Conservation (phyloP, 2,797 vertebrate species). For the Mallotus villosus region DNA sequence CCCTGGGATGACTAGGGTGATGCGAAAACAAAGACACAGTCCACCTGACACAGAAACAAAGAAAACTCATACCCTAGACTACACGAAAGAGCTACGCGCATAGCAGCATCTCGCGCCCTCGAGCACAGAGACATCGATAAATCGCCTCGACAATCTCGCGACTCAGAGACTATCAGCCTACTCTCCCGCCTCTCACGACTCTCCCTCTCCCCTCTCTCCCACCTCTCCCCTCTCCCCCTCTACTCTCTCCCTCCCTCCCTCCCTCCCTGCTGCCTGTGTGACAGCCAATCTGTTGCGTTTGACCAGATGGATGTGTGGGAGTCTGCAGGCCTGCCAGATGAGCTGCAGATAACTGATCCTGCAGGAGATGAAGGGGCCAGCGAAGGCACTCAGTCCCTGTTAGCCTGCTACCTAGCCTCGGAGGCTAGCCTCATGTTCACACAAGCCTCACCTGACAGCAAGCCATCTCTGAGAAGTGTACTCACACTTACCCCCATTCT, state of each 20-base stretch:
- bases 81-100: too few species aligned
- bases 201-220: background rate
- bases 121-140: too few species aligned
- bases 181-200: background rate
- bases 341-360: background rate
- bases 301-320: constrained; percentile 70
- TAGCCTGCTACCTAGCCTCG: too few species aligned
- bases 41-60: too few species aligned
- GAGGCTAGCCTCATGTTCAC: background rate
- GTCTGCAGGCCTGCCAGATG: constrained; percentile 29
- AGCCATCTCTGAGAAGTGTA: constrained; percentile 30
- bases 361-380: background rate
- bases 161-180: too few species aligned
- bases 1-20: too few species aligned
- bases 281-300: constrained; percentile 10
- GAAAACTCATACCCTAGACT: too few species aligned
- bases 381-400: too few species aligned
- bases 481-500: constrained; percentile 29
- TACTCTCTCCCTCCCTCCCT: constrained; percentile 6
- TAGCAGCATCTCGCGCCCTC: too few species aligned
- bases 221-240: background rate
- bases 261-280: constrained; percentile 25
- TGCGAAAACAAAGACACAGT: too few species aligned
- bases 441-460: background rate
- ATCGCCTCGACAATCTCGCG: too few species aligned